Percentiles rank a stretch among this genome's conserved stretches.
Conservation (phyloP, 2,888 invertebrate genomes). For the Drosophila glabriapex region DNA sequence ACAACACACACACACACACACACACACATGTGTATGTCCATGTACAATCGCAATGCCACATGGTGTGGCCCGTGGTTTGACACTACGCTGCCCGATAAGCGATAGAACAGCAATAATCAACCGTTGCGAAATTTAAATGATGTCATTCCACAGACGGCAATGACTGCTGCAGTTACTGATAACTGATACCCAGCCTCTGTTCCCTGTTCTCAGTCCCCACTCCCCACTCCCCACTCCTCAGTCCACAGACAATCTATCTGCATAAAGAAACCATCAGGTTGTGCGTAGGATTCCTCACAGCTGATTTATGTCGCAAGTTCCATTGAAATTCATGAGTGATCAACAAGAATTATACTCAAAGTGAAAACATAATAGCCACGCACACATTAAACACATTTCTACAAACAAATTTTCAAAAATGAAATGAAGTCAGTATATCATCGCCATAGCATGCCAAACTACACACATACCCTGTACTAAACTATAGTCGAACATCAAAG, state of each 20-base stretch:
- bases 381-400: background rate
- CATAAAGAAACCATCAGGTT: constrained; percentile 49
- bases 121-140: constrained; percentile 56
- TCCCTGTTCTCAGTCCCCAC: background rate
- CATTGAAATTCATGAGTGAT: constrained; percentile 75
- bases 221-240: background rate
- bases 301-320: constrained; percentile 77
- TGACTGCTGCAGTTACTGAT: constrained; percentile 32
- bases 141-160: constrained; percentile 39
- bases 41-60: constrained; percentile 23
- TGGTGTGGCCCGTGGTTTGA: constrained; percentile 9
- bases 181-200: constrained; percentile 12
- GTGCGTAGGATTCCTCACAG: constrained; percentile 54
- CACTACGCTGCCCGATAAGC: constrained; percentile 46
- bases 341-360: constrained; percentile 59
- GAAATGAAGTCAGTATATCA: constrained; percentile 21
- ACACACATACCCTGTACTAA: constrained; percentile 4
- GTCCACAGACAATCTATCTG: constrained; percentile 33
- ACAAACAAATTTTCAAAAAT: background rate
- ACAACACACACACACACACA: background rate
- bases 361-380: constrained; percentile 60
- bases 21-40: background rate
- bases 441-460: background rate
- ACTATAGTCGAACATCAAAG: background rate
- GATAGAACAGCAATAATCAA: constrained; percentile 52